A percentile compares a stretch with the other conserved stretches of the same genome.
Conservation (phyloP, 23 tunicate genomes). For the Phallusia fumigata region DNA sequence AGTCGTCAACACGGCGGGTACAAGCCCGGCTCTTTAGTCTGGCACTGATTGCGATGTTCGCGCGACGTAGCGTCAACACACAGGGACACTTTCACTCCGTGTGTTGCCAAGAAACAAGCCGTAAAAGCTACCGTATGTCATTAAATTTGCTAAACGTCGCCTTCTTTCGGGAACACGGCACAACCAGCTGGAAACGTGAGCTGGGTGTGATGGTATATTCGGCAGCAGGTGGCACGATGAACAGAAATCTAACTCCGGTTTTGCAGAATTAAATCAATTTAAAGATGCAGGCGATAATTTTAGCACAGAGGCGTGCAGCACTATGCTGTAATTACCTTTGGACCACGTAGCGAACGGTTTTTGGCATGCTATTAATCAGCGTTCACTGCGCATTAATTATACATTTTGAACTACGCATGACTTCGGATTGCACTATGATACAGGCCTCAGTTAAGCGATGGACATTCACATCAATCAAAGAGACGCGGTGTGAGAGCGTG, state of each 20-base stretch:
- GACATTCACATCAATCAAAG: too few species aligned
- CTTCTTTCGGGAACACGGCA: too few species aligned
- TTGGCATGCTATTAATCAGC: not conserved
- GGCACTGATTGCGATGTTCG: not conserved
- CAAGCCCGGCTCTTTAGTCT: not conserved
- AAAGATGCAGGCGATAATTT: not conserved
- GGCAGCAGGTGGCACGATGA: constrained; percentile 3
- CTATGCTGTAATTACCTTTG: not conserved
- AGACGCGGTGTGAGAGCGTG: too few species aligned
- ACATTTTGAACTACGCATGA: not conserved
- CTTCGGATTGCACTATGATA: not conserved
- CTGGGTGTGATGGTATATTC: too few species aligned
- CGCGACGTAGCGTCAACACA: not conserved
- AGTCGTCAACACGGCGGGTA: constrained; percentile 8
- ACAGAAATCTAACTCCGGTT: not conserved
- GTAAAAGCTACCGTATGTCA: not conserved
- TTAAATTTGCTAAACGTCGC: not conserved
- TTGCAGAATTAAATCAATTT: not conserved
- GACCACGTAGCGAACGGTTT: not conserved
- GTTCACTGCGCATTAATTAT: not conserved
- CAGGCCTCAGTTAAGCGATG: not conserved
- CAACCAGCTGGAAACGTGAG: not conserved
- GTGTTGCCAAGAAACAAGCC: not conserved
- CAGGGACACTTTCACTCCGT: not conserved
- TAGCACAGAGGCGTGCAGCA: not conserved